Conservation (phyloP, 2,888 invertebrate genomes). For the Elgonia sp. region DNA sequence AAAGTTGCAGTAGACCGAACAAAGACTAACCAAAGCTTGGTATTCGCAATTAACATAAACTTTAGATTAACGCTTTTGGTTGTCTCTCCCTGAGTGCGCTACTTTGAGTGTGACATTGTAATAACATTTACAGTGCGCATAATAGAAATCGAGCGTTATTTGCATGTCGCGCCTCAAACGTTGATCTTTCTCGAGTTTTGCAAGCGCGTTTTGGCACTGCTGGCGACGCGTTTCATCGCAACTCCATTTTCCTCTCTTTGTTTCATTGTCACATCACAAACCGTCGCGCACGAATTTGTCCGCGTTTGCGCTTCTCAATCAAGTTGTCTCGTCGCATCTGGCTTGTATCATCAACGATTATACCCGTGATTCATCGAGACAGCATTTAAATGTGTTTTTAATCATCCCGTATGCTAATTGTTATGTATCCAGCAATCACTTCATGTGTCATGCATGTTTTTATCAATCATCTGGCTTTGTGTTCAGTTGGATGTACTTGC, state of each 20-base stretch:
- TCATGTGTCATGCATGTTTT: conserved; percentile 37
- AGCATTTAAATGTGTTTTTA: conserved; percentile 42
- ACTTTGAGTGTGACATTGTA: too few relatives aligned
- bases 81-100: too few relatives aligned
- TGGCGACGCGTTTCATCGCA: conserved; percentile 31
- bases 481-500: conserved; percentile 21
- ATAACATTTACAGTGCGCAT: conserved; percentile 21
- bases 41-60: too few relatives aligned
- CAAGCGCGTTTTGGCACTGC: conserved; percentile 47
- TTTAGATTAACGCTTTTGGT: too few relatives aligned
- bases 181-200: conserved; percentile 22
- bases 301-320: conserved; percentile 38
- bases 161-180: conserved; percentile 29
- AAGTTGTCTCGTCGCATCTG: conserved; percentile 16
- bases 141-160: conserved; percentile 41
- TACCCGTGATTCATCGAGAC: conserved; percentile 35
- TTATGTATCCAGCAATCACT: conserved; percentile 40
- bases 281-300: conserved; percentile 22
- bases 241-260: conserved; percentile 38
- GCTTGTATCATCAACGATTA: conserved; percentile 35
- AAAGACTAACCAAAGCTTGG: too few relatives aligned
- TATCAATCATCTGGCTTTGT: conserved; percentile 24
- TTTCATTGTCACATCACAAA: conserved; percentile 44
- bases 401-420: conserved; percentile 54
- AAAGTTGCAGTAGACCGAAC: too few relatives aligned